Base-by-base conservation (phyloP, 2,113 vertebrate genomes). In the Ondatra zibethicus region DNA sequence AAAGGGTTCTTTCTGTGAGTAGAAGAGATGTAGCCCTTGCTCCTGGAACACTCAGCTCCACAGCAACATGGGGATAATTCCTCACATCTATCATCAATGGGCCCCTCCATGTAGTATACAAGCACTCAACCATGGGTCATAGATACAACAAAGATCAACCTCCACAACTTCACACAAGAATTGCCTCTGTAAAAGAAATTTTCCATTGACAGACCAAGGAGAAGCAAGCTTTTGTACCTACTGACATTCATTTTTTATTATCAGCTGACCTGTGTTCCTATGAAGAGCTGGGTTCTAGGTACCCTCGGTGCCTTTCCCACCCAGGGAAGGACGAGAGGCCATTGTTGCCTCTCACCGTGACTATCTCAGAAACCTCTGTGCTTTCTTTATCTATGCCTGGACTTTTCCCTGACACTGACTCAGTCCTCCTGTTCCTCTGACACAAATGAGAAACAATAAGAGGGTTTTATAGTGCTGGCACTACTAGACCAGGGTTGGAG, bases 1-100 rank as follows among this genome's bases (percentile, higher is more conserved):
- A 0, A 39, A n/a, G 39, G 68, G 39, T n/a, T 1, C 0, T 11
- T 61, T 55, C 1, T 1, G 7, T 31, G n/a, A 27, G 0, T 3
- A 4, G 27, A 2, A 4, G 2, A 7, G 1, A 45, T 16, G 17
- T 33, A 0, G 1, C 7, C 33, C 29, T 93, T 68, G 65, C 72
- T 89, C 52, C 85, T 10, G 36, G 70, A 36, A 13, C 12, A 52
- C 55, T 87, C 61, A 45, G 82, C 5, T 47, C 61, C 11, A 13
- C 5, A 25, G 36, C 23, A 58, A 23, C 33, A 0, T 16, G 25
- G 39, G 1, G 8, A 70, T 31, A n/a, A 10, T 7, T 21, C 76
- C 68, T 72, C 9, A 7, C 16, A 33, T 45, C 73, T 47, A 39
- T 58, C 42, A 31, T 58, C 78, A 31, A 39, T 27, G 4, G 45